Base-by-base conservation (phyloP, 2,797 vertebrate genomes). In the Eleutherodactylus coqui region DNA sequence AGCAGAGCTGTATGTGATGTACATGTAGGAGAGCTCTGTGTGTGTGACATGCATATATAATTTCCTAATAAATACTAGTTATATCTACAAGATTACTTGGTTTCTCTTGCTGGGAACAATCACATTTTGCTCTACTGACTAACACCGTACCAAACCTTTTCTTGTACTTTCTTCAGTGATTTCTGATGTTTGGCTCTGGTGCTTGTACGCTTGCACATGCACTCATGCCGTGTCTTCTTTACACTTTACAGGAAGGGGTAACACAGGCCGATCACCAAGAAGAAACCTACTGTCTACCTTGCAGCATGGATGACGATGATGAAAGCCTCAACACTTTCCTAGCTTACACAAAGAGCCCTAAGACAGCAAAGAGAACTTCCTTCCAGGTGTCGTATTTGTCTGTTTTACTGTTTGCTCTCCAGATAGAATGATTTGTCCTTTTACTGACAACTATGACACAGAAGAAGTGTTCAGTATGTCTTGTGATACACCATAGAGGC, bases 331-430 rank as follows among this genome's bases (percentile, higher is more conserved):
- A 89, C 60, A 96, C 91, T 70, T 93, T 93, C 29, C 93, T 97
- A 88, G 96, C 96, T 29, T 94, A 96, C 88, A 93, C 90, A 8
- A 96, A 95, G 90, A 96, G 95, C 75, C 96, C 95, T 1, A 96
- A 95, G 91, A 90, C 92, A 70, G 91, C 96, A 49, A 96, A 91
- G 92, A 96, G 96, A 91, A 97, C 96, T 38, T 93, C 94, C 47
- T 98, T 98, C 88, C 97, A 97, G 96, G 97, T 98, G 92, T 88
- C 86, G 19, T 87, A 27, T 38, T 53, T 43, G 6, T 62, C 17
- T 17, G 29, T 24, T 17, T 21, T 34, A 32, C 14, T 32, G 27
- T 32, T 32, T 64, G 29, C 24, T 62, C 29, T 13, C 55, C n/a
- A 2, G 10, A 14, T 29, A 29, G 43, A 16, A 51, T 51, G 29